phyloP scores from a whole-genome alignment of 2,888 invertebrate species.

The Ichneumoninae sp. region DNA sequence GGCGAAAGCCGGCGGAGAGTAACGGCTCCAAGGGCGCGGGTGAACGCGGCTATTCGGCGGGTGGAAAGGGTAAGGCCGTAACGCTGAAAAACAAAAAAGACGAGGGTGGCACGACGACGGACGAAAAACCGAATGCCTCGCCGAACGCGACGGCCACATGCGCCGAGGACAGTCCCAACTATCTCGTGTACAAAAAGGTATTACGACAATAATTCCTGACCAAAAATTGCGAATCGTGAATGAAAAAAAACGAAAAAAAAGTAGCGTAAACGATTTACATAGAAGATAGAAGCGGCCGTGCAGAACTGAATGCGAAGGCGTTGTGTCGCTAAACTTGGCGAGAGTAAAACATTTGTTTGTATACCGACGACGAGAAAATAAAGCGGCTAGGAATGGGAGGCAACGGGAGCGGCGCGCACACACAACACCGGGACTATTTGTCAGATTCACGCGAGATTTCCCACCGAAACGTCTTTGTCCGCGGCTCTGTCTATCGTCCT shows the following conservation, averaged over 20 bases:
- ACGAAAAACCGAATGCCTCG: conserved; percentile 59
- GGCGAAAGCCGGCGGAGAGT: conserved; percentile 86
- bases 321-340: conserved; percentile 47
- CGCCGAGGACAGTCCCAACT: conserved; percentile 93
- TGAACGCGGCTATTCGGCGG: conserved; percentile 69
- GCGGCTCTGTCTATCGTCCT: neutral
- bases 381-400: conserved; percentile 24
- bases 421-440: conserved; percentile 50
- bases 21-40: conserved; percentile 80
- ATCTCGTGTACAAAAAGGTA: conserved; percentile 95
- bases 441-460: conserved; percentile 63
- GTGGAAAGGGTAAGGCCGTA: conserved; percentile 68
- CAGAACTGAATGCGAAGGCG: neutral
- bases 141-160: conserved; percentile 85
- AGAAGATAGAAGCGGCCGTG: neutral
- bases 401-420: conserved; percentile 22
- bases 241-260: neutral
- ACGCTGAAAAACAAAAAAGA: conserved; percentile 62
- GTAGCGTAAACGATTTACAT: conserved; percentile 5
- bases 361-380: conserved; percentile 14
- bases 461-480: conserved; percentile 41
- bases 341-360: conserved; percentile 51
- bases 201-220: conserved; percentile 6
- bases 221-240: conserved; percentile 1
- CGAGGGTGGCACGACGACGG: conserved; percentile 60